Evolutionary conservation across 2,888 invertebrate genomes (phyloP).

Genomic region (Tipula confusa): DNA sequence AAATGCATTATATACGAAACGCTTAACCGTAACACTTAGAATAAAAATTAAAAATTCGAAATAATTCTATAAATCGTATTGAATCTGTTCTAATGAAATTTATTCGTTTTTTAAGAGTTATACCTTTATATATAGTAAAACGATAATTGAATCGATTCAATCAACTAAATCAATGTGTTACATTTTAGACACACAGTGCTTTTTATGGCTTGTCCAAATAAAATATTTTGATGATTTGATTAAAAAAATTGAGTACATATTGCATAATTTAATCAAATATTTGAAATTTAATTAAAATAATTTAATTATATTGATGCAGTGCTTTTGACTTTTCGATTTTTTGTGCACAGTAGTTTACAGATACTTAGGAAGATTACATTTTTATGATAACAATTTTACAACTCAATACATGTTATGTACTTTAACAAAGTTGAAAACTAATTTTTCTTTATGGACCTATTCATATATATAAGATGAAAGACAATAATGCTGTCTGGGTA

Average conservation of each 20-base stretch:
- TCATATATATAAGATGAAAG: neutral
- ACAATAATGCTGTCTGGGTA: neutral
- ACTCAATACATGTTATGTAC: no score
- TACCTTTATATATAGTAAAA: neutral
- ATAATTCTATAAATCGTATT: neutral
- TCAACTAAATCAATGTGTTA: neutral
- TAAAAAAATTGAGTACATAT: no score
- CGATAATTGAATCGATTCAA: neutral
- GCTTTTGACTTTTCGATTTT: no score
- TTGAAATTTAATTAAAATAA: neutral
- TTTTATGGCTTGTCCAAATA: neutral
- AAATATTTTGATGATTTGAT: neutral
- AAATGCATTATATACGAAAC: neutral
- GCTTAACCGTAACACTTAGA: neutral
- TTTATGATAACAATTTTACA: no score
- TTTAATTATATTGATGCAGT: no score
- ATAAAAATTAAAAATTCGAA: neutral
- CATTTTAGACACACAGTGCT: neutral
- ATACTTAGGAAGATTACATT: no score
- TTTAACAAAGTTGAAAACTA: neutral
- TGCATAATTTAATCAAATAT: neutral
- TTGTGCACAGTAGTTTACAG: no score
- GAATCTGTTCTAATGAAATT: no score
- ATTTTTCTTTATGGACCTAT: neutral
- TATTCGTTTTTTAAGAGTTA: no score